Base-by-base conservation (phyloP, 2,888 invertebrate genomes). In the Acleris cristana region DNA sequence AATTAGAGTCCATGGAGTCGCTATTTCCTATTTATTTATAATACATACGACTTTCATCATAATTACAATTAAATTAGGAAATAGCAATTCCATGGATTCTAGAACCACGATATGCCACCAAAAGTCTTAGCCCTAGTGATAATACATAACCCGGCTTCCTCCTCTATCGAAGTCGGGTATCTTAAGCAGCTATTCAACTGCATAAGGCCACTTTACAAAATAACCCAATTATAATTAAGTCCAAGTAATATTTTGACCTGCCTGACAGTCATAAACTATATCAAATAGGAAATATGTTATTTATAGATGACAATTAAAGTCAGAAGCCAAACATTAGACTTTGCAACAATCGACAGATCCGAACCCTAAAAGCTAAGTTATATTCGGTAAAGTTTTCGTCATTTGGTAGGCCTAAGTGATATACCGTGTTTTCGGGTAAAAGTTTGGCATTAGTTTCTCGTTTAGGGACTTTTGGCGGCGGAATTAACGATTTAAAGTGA, bases 341-440 rank as follows among this genome's bases (percentile, higher is more conserved):
- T 65, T 44, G 23, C 48, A 52, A 53, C 53, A 52, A 58, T 65
- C 53, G 62, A 67, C 57, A 54, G 48, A 23, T 63, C 53, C 18
- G 23, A 54, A 66, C 58, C 58, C 23, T 67, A 63, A 67, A 67
- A 67, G 67, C 67, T 34, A 67, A 67, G 67, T 67, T 62, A 45
- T 51, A 58, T 53, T 54, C 57, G 45, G 26, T 54, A 48, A 62
- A 58, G 53, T 63, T 57, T 34, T 51, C 34, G 52, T 57, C 23
- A 16, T 16, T 62, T 18, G 48, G 48, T 18, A 16, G 53, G 34
- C 23, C 53, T 62, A 63, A 67, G 67, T 67, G 62, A 53, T 49
- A 67, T 62, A 63, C 53, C 62, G 57, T 67, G 67, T 67, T 67
- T 58, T 49, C 34, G 48, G 51, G 45, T 26, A 48, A 63, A 67